phyloP scores from a whole-genome alignment of 2,797 vertebrate species.

The Mus caroli region DNA sequence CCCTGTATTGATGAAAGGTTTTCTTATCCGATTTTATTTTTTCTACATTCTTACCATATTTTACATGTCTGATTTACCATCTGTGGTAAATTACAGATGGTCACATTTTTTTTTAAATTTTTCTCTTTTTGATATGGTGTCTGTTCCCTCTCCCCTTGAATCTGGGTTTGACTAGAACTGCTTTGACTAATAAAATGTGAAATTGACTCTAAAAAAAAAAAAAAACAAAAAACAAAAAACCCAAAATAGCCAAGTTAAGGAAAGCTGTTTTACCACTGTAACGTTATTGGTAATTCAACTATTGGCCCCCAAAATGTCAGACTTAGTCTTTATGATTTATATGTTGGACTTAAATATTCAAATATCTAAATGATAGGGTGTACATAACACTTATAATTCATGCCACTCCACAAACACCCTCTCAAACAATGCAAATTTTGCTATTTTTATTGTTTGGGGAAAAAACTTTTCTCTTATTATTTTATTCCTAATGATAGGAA shows the following conservation, averaged over 20 bases:
- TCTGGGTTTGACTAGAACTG: slow-evolving; percentile 37
- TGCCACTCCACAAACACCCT: not conserved
- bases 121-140: not conserved
- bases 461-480: not conserved
- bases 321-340: not conserved
- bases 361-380: not conserved
- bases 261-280: not conserved
- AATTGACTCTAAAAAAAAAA: not conserved
- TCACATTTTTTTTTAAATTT: slow-evolving; percentile 29
- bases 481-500: no score
- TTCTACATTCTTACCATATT: slow-evolving; percentile 10
- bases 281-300: not conserved
- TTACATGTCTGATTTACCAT: slow-evolving; percentile 17
- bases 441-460: not conserved
- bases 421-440: slow-evolving; percentile 7
- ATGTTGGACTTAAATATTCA: slow-evolving; percentile 15
- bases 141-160: not conserved
- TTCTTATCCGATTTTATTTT: not conserved
- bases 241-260: not conserved
- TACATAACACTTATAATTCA: not conserved
- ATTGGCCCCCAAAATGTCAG: not conserved
- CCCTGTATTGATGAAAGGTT: not conserved
- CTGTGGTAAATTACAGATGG: slow-evolving; percentile 43
- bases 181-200: slow-evolving; percentile 16
- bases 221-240: no score